phyloP scores from a whole-genome alignment of 2,888 invertebrate species.

The Polydrusus tereticollis region DNA sequence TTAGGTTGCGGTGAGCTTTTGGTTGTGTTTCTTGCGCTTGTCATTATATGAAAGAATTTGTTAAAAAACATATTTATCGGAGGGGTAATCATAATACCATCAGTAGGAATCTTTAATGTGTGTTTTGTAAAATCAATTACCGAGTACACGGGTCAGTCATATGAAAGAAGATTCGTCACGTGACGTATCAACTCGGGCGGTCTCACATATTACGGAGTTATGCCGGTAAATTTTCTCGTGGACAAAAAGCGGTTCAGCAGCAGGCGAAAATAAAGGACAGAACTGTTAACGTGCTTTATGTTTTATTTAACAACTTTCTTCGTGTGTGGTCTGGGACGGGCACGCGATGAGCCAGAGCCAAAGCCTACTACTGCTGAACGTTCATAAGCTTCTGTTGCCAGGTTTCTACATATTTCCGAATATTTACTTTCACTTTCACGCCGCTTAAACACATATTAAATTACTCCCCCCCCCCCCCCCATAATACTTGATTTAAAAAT shows the following conservation, averaged over 20 bases:
- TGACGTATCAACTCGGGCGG: conserved; percentile 35
- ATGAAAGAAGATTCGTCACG: not conserved
- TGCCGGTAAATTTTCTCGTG: conserved; percentile 38
- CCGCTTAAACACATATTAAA: too few relatives aligned
- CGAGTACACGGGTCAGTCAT: too few relatives aligned
- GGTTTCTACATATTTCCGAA: not conserved
- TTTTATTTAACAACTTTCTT: conserved; percentile 67
- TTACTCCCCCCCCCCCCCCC: too few relatives aligned
- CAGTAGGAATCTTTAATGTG: too few relatives aligned
- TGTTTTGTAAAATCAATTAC: too few relatives aligned
- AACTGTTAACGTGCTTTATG: conserved; percentile 67
- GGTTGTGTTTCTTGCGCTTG: too few relatives aligned
- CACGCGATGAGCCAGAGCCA: conserved; percentile 66
- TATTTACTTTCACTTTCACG: not conserved
- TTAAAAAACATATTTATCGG: too few relatives aligned
- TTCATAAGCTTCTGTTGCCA: conserved; percentile 18
- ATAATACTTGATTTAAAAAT: too few relatives aligned
- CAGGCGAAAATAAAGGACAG: conserved; percentile 61
- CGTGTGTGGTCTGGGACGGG: conserved; percentile 65
- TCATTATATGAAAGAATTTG: too few relatives aligned
- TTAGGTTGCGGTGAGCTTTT: too few relatives aligned
- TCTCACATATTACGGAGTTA: conserved; percentile 38
- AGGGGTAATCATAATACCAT: too few relatives aligned
- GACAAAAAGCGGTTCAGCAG: conserved; percentile 48
- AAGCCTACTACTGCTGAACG: conserved; percentile 21